Evolutionary conservation across 2,113 vertebrate genomes (phyloP).

Genomic region (Chaetodon auriga): DNA sequence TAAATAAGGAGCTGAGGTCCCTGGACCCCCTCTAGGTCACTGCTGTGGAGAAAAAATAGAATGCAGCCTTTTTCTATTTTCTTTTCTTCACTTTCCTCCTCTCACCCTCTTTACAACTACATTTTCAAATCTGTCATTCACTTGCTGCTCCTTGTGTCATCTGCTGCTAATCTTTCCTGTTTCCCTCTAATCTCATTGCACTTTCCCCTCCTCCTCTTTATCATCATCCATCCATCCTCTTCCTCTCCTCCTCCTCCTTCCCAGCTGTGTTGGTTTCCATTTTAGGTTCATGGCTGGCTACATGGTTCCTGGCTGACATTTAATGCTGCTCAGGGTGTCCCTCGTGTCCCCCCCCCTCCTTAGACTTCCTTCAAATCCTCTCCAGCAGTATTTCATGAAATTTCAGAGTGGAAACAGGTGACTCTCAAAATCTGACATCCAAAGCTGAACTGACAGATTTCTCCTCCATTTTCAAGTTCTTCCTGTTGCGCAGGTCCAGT

Average conservation of each 20-base stretch:
- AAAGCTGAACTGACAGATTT: neutral
- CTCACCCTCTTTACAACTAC: neutral
- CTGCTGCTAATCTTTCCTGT: constrained; percentile 44
- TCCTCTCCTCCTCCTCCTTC: neutral
- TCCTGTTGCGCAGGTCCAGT: constrained; percentile 10
- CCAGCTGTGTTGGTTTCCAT: constrained; percentile 46
- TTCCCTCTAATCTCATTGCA: constrained; percentile 31
- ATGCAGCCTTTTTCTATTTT: constrained; percentile 28
- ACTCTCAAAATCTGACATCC: neutral
- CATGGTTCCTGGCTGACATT: constrained; percentile 68
- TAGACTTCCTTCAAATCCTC: neutral
- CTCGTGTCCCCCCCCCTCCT: neutral
- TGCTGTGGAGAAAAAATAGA: constrained; percentile 39
- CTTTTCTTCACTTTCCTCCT: constrained; percentile 14
- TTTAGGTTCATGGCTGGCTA: constrained; percentile 22
- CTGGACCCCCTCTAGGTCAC: constrained; percentile 47
- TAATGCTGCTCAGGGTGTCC: constrained; percentile 22
- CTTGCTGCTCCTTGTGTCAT: constrained; percentile 3
- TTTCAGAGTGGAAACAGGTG: constrained; percentile 22
- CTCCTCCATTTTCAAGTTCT: neutral
- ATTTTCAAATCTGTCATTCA: constrained; percentile 35
- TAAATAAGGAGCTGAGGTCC: constrained; percentile 79
- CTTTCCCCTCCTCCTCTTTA: constrained; percentile 15
- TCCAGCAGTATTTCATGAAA: constrained; percentile 15
- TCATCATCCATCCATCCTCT: constrained; percentile 21